These are phyloP conservation scores for Aelia acuminata DNA, from an alignment of 2,888 invertebrate genomes.

Conservation along the genomic window DNA sequence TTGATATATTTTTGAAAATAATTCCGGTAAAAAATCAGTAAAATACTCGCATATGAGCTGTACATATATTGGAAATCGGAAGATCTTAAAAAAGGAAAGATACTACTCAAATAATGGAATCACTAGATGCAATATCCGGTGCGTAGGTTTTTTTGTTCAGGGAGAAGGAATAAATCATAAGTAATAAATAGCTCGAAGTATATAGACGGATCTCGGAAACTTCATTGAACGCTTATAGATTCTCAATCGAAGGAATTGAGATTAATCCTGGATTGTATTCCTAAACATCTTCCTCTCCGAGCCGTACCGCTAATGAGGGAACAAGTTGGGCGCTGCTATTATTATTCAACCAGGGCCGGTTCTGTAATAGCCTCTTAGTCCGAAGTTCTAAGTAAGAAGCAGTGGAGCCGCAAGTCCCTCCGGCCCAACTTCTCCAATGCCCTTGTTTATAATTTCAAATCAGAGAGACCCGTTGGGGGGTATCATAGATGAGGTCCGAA, in stretches of 20 bases:
- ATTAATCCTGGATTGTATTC: not conserved
- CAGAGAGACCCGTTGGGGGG: conserved; percentile 36
- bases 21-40: too few species aligned
- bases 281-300: not conserved
- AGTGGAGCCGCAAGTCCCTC: conserved; percentile 7
- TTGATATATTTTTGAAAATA: too few species aligned
- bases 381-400: conserved; percentile 49
- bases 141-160: too few species aligned
- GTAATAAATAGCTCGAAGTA: too few species aligned
- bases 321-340: conserved; percentile 26
- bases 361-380: conserved; percentile 34
- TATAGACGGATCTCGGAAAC: too few species aligned
- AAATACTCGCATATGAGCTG: too few species aligned
- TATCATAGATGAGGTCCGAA: conserved; percentile 46
- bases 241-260: not conserved
- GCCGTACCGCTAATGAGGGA: conserved; percentile 11
- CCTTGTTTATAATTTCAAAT: conserved; percentile 48
- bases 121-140: too few species aligned
- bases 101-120: too few species aligned
- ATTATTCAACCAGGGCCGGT: conserved; percentile 39
- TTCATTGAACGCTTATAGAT: not conserved
- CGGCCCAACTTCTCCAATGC: conserved; percentile 33
- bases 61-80: too few species aligned
- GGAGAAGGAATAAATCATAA: too few species aligned
- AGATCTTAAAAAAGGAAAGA: too few species aligned